phyloP scores from a whole-genome alignment of 2,113 vertebrate genomes.

The Vombatus ursinus region DNA sequence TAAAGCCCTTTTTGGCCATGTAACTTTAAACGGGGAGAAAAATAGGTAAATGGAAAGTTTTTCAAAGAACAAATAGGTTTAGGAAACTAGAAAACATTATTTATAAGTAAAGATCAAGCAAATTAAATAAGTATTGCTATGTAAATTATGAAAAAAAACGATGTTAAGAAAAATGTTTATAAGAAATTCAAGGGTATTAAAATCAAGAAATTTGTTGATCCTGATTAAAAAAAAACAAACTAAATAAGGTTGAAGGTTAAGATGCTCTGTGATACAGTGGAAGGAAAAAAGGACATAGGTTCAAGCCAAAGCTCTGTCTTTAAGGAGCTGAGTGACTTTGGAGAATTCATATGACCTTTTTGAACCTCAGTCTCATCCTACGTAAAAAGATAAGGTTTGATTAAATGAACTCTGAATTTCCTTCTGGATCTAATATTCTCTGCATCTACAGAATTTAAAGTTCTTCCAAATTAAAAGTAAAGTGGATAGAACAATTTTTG shows the following conservation, averaged over 20 bases:
- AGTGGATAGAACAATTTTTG: background rate
- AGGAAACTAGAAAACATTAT: background rate
- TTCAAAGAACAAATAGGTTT: background rate
- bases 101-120: background rate
- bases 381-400: background rate
- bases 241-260: background rate
- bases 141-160: background rate
- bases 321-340: background rate
- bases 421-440: background rate
- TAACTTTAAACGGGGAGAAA: background rate
- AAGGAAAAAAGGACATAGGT: background rate
- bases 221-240: background rate
- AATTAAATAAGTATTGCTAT: background rate
- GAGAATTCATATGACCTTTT: background rate
- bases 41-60: background rate
- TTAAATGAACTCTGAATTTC: background rate
- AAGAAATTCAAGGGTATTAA: background rate
- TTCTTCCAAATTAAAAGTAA: constrained; percentile 5
- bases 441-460: background rate
- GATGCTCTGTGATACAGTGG: background rate
- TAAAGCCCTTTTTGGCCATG: background rate
- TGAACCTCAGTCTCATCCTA: background rate
- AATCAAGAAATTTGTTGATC: background rate
- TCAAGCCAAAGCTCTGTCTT: background rate
- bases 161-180: background rate